phyloP scores from a whole-genome alignment of 2,888 invertebrate genomes.

The Epiblema foenella region DNA sequence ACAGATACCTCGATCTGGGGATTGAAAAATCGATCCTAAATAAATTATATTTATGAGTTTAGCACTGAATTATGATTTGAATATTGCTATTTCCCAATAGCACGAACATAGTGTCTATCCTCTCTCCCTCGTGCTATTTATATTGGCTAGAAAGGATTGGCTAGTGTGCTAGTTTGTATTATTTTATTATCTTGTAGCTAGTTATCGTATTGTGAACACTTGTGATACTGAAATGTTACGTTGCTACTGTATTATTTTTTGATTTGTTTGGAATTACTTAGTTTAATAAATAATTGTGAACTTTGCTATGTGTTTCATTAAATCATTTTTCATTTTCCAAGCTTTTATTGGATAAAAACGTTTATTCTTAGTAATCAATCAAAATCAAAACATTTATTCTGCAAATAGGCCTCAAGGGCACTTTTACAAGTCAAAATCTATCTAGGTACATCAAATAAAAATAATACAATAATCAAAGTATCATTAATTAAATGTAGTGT shows the following conservation, averaged over 20 bases:
- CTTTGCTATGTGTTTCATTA: constrained; percentile 15
- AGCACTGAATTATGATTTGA: background rate
- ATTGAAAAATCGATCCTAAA: too few species aligned
- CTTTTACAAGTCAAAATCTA: too few species aligned
- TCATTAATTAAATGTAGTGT: too few species aligned
- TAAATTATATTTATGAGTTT: background rate
- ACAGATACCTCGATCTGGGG: too few species aligned
- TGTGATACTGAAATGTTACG: constrained; percentile 62
- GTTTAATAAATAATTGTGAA: constrained; percentile 49
- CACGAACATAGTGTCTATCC: background rate
- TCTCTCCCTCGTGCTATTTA: background rate
- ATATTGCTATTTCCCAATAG: background rate
- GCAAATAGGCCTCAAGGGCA: too few species aligned
- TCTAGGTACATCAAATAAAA: too few species aligned
- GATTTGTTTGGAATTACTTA: constrained; percentile 54
- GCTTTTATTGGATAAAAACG: too few species aligned
- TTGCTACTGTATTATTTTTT: constrained; percentile 54
- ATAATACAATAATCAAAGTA: too few species aligned
- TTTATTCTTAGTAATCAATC: too few species aligned
- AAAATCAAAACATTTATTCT: too few species aligned
- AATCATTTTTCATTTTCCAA: too few species aligned
- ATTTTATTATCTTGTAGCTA: background rate
- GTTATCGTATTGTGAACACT: constrained; percentile 53
- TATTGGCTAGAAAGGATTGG: background rate
- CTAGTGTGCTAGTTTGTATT: constrained; percentile 7